Percentiles rank a stretch among this genome's conserved stretches.
Conservation (phyloP, 2,113 vertebrate genomes). For the Scophthalmus maximus region DNA sequence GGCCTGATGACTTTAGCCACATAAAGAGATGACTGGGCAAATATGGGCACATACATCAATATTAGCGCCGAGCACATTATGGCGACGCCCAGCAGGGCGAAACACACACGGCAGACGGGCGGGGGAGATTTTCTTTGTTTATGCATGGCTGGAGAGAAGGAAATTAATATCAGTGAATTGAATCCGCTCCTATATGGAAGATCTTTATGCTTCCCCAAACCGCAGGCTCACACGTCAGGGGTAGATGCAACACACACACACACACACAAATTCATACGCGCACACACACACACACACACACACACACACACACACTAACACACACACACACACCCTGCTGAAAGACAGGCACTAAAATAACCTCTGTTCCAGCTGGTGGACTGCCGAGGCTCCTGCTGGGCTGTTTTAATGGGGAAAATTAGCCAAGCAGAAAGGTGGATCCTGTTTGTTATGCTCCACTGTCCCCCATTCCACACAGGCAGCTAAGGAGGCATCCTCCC, state of each 20-base stretch:
- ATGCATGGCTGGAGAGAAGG: slow-evolving; percentile 74
- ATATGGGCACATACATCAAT: slow-evolving; percentile 79
- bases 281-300: slow-evolving; percentile 16
- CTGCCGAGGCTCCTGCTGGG: slow-evolving; percentile 93
- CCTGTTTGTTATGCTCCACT: slow-evolving; percentile 97
- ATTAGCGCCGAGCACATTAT: slow-evolving; percentile 68
- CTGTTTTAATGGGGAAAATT: slow-evolving; percentile 99
- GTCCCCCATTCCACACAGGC: slow-evolving; percentile 86
- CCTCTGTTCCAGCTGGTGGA: slow-evolving; percentile 92
- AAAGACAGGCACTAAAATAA: slow-evolving; percentile 94
- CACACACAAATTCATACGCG: too few species aligned
- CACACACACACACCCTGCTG: slow-evolving; percentile 50
- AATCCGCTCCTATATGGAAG: slow-evolving; percentile 80
- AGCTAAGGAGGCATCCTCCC: slow-evolving; percentile 85
- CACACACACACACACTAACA: slow-evolving; percentile 25
- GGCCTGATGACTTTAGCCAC: slow-evolving; percentile 79
- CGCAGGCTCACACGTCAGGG: slow-evolving; percentile 52
- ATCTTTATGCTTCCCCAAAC: slow-evolving; percentile 76
- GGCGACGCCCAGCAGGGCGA: slow-evolving; percentile 57
- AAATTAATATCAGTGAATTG: slow-evolving; percentile 82
- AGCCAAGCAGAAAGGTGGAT: slow-evolving; percentile 98
- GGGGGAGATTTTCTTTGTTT: slow-evolving; percentile 75
- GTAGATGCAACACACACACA: slow-evolving; percentile 56
- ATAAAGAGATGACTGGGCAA: slow-evolving; percentile 83
- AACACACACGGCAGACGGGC: slow-evolving; percentile 55